These are phyloP conservation scores for Strigops habroptila DNA, from an alignment of 2,113 vertebrate genomes.

Conservation along the genomic window DNA sequence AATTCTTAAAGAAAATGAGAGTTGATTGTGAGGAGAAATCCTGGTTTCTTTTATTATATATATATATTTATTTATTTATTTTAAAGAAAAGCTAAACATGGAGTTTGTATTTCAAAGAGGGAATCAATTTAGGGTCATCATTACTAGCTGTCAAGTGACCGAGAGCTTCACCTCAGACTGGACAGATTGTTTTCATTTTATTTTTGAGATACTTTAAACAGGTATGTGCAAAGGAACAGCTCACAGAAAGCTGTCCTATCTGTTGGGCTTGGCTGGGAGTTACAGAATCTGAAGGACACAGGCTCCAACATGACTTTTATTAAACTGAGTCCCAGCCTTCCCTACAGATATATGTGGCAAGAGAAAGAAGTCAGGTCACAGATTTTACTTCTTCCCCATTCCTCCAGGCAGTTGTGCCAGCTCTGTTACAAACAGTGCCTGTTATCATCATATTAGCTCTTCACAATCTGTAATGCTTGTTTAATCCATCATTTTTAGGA, in stretches of 20 bases:
- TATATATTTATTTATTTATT: not conserved
- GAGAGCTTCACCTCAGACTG: not conserved
- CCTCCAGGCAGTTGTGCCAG: not conserved
- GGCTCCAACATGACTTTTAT: not conserved
- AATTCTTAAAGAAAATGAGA: slow-evolving; percentile 10
- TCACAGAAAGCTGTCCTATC: not conserved
- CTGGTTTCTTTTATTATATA: not conserved
- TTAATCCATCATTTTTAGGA: not conserved
- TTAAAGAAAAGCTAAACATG: not conserved
- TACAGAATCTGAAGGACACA: not conserved
- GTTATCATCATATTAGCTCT: not conserved
- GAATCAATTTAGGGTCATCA: not conserved
- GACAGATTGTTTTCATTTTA: not conserved
- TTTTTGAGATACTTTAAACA: not conserved
- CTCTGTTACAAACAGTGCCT: not conserved
- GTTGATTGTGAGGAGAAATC: not conserved
- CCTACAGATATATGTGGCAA: accelerated
- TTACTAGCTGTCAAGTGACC: not conserved
- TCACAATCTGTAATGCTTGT: not conserved
- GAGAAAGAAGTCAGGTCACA: not conserved
- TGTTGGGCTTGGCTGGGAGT: not conserved
- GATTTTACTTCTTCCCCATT: not conserved
- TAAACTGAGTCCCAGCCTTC: not conserved
- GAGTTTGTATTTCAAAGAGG: not conserved
- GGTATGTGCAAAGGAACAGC: not conserved